Conservation (phyloP, 2,888 invertebrate genomes). For the Ommatoiulus sabulosus region DNA sequence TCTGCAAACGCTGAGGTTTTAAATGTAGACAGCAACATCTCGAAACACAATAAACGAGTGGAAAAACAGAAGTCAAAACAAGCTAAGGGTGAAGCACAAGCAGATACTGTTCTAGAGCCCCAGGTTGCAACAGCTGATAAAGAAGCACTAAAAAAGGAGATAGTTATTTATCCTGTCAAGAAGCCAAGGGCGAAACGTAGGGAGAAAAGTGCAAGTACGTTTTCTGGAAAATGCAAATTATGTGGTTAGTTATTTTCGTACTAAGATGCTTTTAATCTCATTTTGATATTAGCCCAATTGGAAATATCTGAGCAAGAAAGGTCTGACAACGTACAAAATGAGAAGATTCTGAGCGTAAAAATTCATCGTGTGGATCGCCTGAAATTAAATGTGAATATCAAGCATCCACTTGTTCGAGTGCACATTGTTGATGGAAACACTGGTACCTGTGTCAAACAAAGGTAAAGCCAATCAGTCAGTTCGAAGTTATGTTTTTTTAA, state of each 20-base stretch:
- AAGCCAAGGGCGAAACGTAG: too few species aligned
- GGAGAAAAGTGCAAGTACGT: background rate
- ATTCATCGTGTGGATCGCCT: slow-evolving; percentile 74
- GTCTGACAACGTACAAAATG: background rate
- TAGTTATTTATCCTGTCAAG: too few species aligned
- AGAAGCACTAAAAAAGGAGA: background rate
- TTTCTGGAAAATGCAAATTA: too few species aligned
- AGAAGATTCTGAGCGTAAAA: slow-evolving; percentile 70
- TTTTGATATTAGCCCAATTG: background rate
- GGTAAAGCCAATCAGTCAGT: slow-evolving; percentile 66
- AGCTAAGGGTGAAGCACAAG: background rate
- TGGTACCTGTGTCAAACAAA: slow-evolving; percentile 72
- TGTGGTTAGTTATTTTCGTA: too few species aligned
- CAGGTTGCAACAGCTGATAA: background rate
- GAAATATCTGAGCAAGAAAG: background rate
- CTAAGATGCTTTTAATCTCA: too few species aligned
- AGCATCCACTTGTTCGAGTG: slow-evolving; percentile 76
- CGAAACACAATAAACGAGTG: background rate
- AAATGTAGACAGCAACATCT: background rate
- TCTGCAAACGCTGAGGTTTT: background rate
- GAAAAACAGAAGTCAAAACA: background rate
- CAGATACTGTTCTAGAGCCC: background rate
- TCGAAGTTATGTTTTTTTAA: background rate
- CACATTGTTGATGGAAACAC: slow-evolving; percentile 73
- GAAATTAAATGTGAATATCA: slow-evolving; percentile 72